Evolutionary conservation across 2,797 vertebrate genomes (phyloP), one percentile per base, ranked within the genome.

Genomic region (Miichthys miiuy): DNA sequence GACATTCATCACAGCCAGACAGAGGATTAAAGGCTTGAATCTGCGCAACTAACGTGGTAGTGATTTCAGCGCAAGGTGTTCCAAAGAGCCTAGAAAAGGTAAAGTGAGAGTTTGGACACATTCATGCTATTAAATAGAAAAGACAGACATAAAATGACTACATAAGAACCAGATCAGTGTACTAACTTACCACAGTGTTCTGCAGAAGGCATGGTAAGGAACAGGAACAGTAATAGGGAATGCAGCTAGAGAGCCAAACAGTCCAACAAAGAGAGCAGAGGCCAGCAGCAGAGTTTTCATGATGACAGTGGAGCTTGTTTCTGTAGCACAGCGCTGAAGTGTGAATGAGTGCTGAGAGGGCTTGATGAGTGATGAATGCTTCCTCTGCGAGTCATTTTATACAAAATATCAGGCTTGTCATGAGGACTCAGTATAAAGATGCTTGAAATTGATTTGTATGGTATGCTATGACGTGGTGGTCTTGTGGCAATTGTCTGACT

Each of bases 21-120:
- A 16, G 1, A 11, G 86, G 83, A 21, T 6, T 48, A 6, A 80
- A 85, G 9, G 68, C 64, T 64, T 75, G 50, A 52, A 89, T 86
- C 76, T 92, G 91, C 25, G 51, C 3, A 8, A 25, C 23, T 5
- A 91, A 5, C 18, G 5, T 69, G 14, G 17, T 9, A 3, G 41
- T 70, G 69, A 92, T 20, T 55, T 82, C 57, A 55, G 41, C 1
- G 30, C 89, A 90, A 34, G 84, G 78, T 63, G 20, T 55, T 23
- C 47, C 77, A 79, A 89, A 86, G 54, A 86, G 75, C 88, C 87
- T 89, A 3, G 27, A 48, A 27, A 17, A 46, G 48, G 14, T 55
- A 0, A 46, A 6, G 3, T 12, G 6, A 25, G 5, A 56, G 12
- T 44, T 27, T 48, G 1, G 3, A 47, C 0, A 23, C 1, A 23